Evolutionary conservation across 2,113 vertebrate species (phyloP).

Genomic region (Burhinus oedicnemus): DNA sequence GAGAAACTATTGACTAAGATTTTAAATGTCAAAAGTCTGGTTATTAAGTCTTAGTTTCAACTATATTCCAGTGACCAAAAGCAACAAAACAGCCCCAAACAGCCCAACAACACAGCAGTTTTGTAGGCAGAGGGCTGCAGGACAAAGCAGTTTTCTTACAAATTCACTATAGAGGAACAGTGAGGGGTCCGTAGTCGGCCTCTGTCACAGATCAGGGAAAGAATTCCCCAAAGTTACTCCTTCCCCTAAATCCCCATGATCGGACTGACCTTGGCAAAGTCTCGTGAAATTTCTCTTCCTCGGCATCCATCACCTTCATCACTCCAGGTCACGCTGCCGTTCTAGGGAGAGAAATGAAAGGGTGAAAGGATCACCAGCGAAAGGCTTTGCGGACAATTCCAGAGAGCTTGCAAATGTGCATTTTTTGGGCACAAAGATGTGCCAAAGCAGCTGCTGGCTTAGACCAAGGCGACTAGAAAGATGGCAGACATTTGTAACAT

Average conservation of each 20-base stretch:
- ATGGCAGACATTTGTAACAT: fast-evolving
- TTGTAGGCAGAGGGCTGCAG: not conserved
- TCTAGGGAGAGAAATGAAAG: conserved; percentile 66
- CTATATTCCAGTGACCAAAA: not conserved
- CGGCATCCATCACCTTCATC: conserved; percentile 87
- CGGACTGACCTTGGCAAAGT: conserved; percentile 90
- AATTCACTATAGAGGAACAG: not conserved
- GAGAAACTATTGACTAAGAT: not conserved
- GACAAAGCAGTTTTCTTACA: not conserved
- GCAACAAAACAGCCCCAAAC: not conserved
- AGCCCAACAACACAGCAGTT: not conserved
- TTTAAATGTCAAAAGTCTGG: not conserved
- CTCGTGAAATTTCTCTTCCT: conserved; percentile 89
- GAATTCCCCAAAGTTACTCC: not conserved
- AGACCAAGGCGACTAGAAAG: not conserved
- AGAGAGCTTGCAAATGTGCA: fast-evolving
- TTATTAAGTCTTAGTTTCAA: not conserved
- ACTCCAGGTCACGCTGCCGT: conserved; percentile 81
- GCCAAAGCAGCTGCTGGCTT: not conserved
- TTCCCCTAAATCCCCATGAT: not conserved
- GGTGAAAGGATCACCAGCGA: not conserved
- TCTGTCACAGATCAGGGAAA: not conserved
- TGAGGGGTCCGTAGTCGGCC: not conserved
- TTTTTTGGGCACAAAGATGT: fast-evolving
- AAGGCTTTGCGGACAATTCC: not conserved